Evolutionary conservation across 2,888 invertebrate genomes (phyloP).

Genomic region (Trissonchulus latispiculum): DNA sequence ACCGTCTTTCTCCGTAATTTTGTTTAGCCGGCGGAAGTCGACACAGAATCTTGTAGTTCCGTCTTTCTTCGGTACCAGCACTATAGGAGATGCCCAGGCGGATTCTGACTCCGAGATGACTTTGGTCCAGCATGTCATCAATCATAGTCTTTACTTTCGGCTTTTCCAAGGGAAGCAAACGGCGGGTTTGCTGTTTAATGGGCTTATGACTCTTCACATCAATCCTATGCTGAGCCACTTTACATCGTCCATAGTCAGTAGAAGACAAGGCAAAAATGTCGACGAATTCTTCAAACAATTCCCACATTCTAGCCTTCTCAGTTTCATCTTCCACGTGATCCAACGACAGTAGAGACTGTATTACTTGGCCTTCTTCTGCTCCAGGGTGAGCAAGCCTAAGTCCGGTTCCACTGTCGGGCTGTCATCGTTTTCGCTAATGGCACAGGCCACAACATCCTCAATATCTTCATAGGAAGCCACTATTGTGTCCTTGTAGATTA

Average conservation of each 20-base stretch:
- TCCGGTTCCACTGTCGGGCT: too few relatives aligned
- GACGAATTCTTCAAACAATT: background rate
- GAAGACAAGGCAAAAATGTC: background rate
- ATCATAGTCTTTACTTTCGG: background rate
- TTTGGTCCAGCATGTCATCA: background rate
- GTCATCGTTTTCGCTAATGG: background rate
- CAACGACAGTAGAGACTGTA: background rate
- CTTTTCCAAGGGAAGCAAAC: background rate
- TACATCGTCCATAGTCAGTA: background rate
- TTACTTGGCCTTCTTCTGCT: background rate
- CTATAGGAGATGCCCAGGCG: conserved; percentile 40
- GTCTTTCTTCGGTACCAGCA: conserved; percentile 40
- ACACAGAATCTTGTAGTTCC: conserved; percentile 29
- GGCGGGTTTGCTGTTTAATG: background rate
- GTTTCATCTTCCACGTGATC: background rate
- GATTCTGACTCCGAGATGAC: background rate
- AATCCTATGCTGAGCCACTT: background rate
- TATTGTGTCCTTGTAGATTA: background rate
- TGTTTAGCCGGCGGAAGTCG: conserved; percentile 30
- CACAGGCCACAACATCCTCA: background rate
- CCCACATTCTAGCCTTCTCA: background rate
- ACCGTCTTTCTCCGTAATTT: conserved; percentile 23
- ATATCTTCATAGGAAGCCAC: background rate
- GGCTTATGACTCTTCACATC: background rate
- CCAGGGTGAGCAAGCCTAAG: background rate